Evolutionary conservation across 2,113 vertebrate species (phyloP).

Genomic region (Anguilla japonica): DNA sequence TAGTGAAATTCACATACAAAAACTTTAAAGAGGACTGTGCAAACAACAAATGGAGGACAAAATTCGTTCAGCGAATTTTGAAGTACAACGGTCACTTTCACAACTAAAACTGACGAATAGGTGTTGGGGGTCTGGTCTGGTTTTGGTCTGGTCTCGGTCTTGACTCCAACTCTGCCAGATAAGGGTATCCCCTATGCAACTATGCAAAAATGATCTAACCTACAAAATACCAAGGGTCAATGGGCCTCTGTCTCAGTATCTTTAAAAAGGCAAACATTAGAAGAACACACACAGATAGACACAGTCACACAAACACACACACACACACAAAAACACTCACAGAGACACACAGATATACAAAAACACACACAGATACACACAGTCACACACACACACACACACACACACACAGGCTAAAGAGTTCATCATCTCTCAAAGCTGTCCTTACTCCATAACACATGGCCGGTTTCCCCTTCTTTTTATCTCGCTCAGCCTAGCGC

Average conservation of each 20-base stretch:
- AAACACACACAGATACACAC: neutral
- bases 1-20: too few species aligned
- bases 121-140: too few species aligned
- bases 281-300: neutral
- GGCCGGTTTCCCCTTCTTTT: neutral
- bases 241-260: neutral
- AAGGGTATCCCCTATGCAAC: neutral
- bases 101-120: too few species aligned
- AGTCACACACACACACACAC: neutral
- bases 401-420: neutral
- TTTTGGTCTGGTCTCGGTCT: too few species aligned
- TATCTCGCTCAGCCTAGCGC: neutral
- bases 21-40: too few species aligned
- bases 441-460: neutral
- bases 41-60: too few species aligned
- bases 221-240: neutral
- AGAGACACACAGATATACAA: neutral
- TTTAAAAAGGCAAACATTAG: neutral
- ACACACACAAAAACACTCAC: neutral
- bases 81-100: too few species aligned
- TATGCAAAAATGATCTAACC: neutral
- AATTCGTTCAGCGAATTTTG: too few species aligned
- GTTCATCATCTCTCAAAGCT: slow-evolving; percentile 22
- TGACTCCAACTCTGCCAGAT: too few species aligned
- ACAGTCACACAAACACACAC: neutral